Evolutionary conservation across 2,113 vertebrate genomes (phyloP), one percentile per base, ranked within the genome.

Genomic region (Sciurus niger): DNA sequence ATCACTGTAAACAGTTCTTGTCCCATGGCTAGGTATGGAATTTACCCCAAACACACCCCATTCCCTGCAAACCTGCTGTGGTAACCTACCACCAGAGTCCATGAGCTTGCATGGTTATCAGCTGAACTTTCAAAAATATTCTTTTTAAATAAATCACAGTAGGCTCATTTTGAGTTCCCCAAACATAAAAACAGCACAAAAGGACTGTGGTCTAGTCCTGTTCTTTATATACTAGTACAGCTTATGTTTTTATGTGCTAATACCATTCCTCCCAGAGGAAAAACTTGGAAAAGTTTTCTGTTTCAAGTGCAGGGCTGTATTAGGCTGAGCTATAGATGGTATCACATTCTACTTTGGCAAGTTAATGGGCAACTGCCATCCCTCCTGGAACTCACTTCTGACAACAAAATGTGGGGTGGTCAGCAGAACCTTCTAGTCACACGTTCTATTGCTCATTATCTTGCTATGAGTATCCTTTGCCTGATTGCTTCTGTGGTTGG

Each of bases 281-380:
- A 65, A 8, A 32, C 30, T 76, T 60, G 58, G 34, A 48, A 43
- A 24, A 14, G 1, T 3, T 60, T 43, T 87, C 58, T 48, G 0
- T 40, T 24, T 63, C n/a, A 68, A 16, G 10, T 17, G 22, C 8
- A 30, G 76, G 12, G 20, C 46, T 55, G 22, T 25, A 24, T 79
- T 34, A 60, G 55, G 30, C 48, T 55, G 65, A 24, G 24, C n/a
- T 32, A 6, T 28, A 28, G 46, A 79, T 20, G 28, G 34, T 6
- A 13, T 48, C 48, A 53, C 3, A 3, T 4, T 8, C 20, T 43
- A 4, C 76, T 65, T n/a, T n/a, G 58, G 7, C 0, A 2, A 17
- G 37, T 18, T 32, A 1, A 17, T 17, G 67, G 25, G 34, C 11
- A 17, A 4, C 4, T 13, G 40, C 32, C 20, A 18, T 9, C 48